Evolutionary conservation across 2,113 vertebrate genomes (phyloP).

Genomic region (Hippocampus zosterae): DNA sequence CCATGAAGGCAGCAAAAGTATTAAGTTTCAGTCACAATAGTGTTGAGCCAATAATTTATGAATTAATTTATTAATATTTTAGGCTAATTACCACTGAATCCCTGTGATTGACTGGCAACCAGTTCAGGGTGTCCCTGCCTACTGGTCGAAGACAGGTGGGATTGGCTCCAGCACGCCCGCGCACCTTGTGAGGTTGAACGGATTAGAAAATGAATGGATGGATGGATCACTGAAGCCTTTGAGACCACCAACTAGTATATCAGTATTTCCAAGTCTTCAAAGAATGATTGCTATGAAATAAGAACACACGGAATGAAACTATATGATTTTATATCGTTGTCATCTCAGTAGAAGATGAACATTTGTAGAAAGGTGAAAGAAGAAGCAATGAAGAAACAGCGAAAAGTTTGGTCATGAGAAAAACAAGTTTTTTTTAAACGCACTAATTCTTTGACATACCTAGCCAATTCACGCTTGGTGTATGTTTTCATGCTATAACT

Average conservation of each 20-base stretch:
- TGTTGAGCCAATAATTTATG: not conserved
- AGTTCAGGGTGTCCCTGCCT: too few relatives aligned
- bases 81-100: not conserved
- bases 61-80: not conserved
- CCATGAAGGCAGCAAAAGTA: not conserved
- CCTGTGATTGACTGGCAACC: too few relatives aligned
- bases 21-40: not conserved
- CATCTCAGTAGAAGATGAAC: not conserved
- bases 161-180: too few relatives aligned
- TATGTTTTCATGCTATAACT: not conserved
- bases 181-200: too few relatives aligned
- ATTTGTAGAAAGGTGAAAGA: conserved; percentile 5
- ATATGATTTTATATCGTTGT: not conserved
- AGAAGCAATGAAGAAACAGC: not conserved
- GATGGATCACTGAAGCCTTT: not conserved
- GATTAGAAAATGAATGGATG: too few relatives aligned
- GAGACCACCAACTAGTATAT: not conserved
- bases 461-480: not conserved
- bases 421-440: conserved; percentile 15
- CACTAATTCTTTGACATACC: not conserved
- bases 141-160: too few relatives aligned
- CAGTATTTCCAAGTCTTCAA: conserved; percentile 1
- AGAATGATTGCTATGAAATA: conserved; percentile 18
- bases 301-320: conserved; percentile 3
- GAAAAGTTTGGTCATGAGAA: conserved; percentile 49